These are phyloP conservation scores for Tenualosa thibaudeaui DNA, from an alignment of 2,797 vertebrate species.

Conservation along the genomic window DNA sequence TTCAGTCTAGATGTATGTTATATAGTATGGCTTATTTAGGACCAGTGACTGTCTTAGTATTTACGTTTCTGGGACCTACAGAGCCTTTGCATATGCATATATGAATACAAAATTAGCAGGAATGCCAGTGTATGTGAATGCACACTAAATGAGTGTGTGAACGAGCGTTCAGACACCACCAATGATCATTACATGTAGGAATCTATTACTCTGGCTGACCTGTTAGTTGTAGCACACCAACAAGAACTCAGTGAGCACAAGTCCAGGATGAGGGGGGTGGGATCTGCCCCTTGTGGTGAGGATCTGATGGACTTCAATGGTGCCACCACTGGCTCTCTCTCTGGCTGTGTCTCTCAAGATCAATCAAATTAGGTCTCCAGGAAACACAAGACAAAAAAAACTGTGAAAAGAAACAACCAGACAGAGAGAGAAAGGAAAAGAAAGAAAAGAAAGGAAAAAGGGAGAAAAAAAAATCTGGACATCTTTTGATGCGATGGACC, in stretches of 20 bases:
- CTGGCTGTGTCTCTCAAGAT: conserved; percentile 52
- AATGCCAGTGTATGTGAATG: neutral
- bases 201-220: neutral
- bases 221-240: neutral
- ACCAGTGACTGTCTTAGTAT: neutral
- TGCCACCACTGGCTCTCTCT: conserved; percentile 53
- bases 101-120: neutral
- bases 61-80: neutral
- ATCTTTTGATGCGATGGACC: conserved; percentile 54
- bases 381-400: neutral
- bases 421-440: neutral
- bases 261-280: conserved; percentile 26
- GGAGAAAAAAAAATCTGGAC: conserved; percentile 52
- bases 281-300: conserved; percentile 33
- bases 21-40: neutral
- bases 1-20: neutral
- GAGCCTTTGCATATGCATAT: neutral
- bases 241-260: neutral
- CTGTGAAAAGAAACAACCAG: neutral
- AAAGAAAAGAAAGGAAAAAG: conserved; percentile 32
- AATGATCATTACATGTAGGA: too few species aligned
- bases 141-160: neutral
- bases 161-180: neutral
- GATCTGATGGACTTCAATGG: conserved; percentile 44
- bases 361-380: conserved; percentile 40